phyloP scores from a whole-genome alignment of 2,888 invertebrate genomes.

The Archips crataeganus region DNA sequence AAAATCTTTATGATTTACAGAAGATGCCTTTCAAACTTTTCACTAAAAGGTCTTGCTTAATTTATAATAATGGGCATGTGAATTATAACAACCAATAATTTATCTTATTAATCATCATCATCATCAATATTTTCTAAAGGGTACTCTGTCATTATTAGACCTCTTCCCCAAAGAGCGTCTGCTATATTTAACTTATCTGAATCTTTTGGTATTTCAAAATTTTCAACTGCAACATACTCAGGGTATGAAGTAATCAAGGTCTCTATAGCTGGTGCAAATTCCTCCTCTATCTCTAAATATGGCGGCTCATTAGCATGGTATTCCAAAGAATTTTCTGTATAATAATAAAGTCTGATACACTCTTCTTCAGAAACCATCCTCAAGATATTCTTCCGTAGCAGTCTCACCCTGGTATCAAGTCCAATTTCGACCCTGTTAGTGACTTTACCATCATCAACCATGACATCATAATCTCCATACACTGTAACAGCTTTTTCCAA shows the following conservation, averaged over 20 bases:
- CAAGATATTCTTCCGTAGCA: constrained; percentile 85
- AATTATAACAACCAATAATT: no score
- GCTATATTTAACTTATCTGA: constrained; percentile 88
- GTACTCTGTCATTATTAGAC: constrained; percentile 90
- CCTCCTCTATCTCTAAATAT: constrained; percentile 89
- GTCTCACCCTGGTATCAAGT: constrained; percentile 87
- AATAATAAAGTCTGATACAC: constrained; percentile 90
- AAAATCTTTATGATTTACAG: neutral
- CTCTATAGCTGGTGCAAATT: constrained; percentile 89
- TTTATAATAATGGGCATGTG: no score
- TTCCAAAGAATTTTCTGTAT: constrained; percentile 93
- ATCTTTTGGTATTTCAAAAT: constrained; percentile 88
- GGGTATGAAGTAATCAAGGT: constrained; percentile 91
- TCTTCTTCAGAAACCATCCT: constrained; percentile 88
- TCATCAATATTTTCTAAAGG: constrained; percentile 83
- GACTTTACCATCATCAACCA: constrained; percentile 87
- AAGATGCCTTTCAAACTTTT: neutral
- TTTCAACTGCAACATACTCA: constrained; percentile 89
- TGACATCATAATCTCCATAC: constrained; percentile 89
- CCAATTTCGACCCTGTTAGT: constrained; percentile 88
- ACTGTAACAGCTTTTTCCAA: constrained; percentile 90
- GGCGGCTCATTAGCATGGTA: constrained; percentile 93
- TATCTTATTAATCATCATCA: constrained; percentile 65
- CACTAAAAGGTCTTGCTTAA: no score
- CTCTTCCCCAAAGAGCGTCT: constrained; percentile 93